Base-by-base conservation (phyloP, 2,797 vertebrate species). In the Sebastes miniatus region DNA sequence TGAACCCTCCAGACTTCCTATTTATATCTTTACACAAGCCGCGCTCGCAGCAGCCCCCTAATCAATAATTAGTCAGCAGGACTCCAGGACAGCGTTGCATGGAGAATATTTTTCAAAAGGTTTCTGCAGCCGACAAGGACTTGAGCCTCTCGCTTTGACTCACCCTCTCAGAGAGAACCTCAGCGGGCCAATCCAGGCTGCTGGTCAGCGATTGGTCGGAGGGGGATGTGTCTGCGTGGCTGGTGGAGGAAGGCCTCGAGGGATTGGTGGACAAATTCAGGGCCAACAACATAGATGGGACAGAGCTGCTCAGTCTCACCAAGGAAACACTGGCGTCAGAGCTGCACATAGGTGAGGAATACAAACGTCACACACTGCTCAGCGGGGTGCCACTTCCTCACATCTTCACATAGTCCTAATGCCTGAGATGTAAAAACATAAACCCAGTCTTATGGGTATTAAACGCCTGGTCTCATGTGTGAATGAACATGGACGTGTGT, bases 241-340 rank as follows among this genome's bases (percentile, higher is more conserved):
- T 99, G 81, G 87, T 72, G 76, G 94, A 94, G 69, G 96, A 98
- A 81, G 96, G 94, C 61, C 94, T 99, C 75, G 79, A 92, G 84
- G 95, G 93, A 47, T 93, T 99, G 59, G 95, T 96, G 76, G 93
- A 80, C 56, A 91, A 92, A 87, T 99, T 99, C 92, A 96, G 94
- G 88, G 92, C 81, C 67, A 98, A 99, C 92, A 98, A 99, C 90
- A 98, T 99, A 9, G 97, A 99, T 68, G 99, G 98, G 69, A 95
- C 94, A 22, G 97, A 99, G 89, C 94, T 99, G 24, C 91, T 99
- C 52, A 87, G 85, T 73, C 97, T 99, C 87, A 98, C 95, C 82
- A 98, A 97, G 91, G 97, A 99, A 84, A 96, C 93, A 9, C 95
- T 99, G 90, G 86, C 91, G 78, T 94, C 95, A 74, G 98, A 99